phyloP scores from a whole-genome alignment of 2,888 invertebrate species.

The Ormyrus rosae region DNA sequence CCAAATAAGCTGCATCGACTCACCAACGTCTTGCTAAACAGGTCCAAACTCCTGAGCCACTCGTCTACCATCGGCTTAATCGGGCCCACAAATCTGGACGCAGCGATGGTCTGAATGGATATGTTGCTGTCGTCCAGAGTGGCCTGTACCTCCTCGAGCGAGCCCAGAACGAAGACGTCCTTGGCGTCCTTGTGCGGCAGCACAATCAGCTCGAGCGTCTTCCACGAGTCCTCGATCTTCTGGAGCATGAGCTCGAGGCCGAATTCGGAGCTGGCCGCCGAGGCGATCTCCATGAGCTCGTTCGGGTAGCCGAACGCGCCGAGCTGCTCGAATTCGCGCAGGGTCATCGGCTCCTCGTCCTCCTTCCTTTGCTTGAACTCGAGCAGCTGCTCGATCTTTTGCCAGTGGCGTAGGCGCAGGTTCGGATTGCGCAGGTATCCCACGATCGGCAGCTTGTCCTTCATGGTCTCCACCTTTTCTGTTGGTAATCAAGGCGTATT shows the following conservation, averaged over 20 bases:
- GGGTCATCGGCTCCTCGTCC: constrained; percentile 81
- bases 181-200: constrained; percentile 87
- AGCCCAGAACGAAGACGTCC: constrained; percentile 90
- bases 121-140: constrained; percentile 91
- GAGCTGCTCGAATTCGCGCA: constrained; percentile 83
- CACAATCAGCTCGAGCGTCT: constrained; percentile 86
- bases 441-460: constrained; percentile 88
- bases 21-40: constrained; percentile 90
- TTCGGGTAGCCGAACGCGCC: constrained; percentile 86
- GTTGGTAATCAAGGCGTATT: too few species aligned
- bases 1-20: constrained; percentile 57
- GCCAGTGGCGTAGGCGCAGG: constrained; percentile 89
- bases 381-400: constrained; percentile 85
- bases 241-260: constrained; percentile 87
- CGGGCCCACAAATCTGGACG: constrained; percentile 90
- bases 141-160: constrained; percentile 89
- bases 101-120: constrained; percentile 90
- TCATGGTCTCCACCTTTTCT: constrained; percentile 86
- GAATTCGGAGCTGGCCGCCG: constrained; percentile 92
- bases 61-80: constrained; percentile 89
- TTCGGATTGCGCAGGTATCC: constrained; percentile 88
- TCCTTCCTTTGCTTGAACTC: constrained; percentile 79
- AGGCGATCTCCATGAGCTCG: constrained; percentile 89
- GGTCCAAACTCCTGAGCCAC: constrained; percentile 86
- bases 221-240: constrained; percentile 92